Conservation (phyloP, 2,888 invertebrate species). For the Chymomyza procnemis region DNA sequence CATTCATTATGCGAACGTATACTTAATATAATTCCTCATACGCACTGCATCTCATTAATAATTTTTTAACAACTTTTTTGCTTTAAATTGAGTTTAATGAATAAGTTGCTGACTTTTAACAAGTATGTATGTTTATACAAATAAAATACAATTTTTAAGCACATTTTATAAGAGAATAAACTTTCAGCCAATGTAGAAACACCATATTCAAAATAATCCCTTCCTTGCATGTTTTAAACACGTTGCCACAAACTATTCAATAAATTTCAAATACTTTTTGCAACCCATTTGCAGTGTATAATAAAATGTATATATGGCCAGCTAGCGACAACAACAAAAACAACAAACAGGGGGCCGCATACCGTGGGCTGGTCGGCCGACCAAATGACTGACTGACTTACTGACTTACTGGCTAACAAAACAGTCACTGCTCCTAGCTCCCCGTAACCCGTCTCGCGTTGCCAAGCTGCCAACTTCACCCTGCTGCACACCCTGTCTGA, state of each 20-base stretch:
- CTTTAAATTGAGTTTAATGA: too few relatives aligned
- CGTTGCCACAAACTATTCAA: conserved; percentile 28
- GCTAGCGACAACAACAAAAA: neutral
- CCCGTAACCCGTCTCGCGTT: neutral
- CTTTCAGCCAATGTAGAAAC: too few relatives aligned
- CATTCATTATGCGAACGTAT: too few relatives aligned
- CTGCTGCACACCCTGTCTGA: neutral
- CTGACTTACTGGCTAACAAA: conserved; percentile 50
- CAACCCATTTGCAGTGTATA: neutral
- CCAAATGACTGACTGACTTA: conserved; percentile 53
- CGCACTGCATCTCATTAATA: too few relatives aligned
- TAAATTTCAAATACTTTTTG: neutral
- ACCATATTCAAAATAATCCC: too few relatives aligned
- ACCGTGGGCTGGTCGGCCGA: conserved; percentile 48
- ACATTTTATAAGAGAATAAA: too few relatives aligned
- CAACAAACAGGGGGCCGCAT: conserved; percentile 31
- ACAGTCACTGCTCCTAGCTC: neutral
- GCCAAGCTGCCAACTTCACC: neutral
- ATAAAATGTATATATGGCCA: conserved; percentile 14
- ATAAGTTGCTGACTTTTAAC: too few relatives aligned
- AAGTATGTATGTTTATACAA: too few relatives aligned
- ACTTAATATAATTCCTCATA: too few relatives aligned
- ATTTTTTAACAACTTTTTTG: too few relatives aligned
- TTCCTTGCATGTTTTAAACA: too few relatives aligned
- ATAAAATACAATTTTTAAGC: too few relatives aligned